Base-by-base conservation (phyloP, 2,797 vertebrate species). In the Rhinogobio ventralis region DNA sequence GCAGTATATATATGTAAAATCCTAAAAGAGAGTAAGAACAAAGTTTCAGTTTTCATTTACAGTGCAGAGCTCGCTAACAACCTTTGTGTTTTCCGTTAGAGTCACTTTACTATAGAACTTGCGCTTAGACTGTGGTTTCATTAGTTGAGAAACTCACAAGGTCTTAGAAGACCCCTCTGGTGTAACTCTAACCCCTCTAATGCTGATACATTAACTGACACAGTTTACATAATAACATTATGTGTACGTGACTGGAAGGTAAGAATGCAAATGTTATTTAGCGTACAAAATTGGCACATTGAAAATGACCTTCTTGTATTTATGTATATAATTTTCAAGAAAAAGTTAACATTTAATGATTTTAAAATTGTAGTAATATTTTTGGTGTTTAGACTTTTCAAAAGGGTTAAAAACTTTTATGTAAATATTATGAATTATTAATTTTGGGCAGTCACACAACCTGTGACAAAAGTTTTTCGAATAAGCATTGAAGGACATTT, bases 1-100 rank as follows among this genome's bases (percentile, higher is more conserved):
- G 96, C 97, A 0, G 95, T 95, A 88, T 96, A 96, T 88, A 98
- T 96, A 81, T 98, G 97, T 89, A 98, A 93, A 88, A 97, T 95
- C 87, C 97, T 98, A 90, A 51, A 17, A 30, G 73, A 81, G 85
- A 67, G 83, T 30, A 64, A 84, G 36, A 79, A 85, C 28, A 86
- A 46, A 39, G 74, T 86, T 84, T 85, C 51, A 82, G 81, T 83
- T 42, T 25, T 77, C 33, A 69, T 39, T 80, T 73, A 36, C 25
- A n/a, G 20, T 5, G 53, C 36, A 76, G 62, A 25, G 25, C 10
- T 30, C 9, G 36, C 5, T 36, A 33, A 46, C 13, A 62, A 62
- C 53, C 25, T 72, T 45, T 28, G n/a, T 28, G 23, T 28, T 81
- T 69, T 55, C 15, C 11, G 33, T 17, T 30, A 64, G 53, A 57